phyloP scores from a whole-genome alignment of 1,140 invertebrate genomes.

The Thaumatotibia leucotreta region DNA sequence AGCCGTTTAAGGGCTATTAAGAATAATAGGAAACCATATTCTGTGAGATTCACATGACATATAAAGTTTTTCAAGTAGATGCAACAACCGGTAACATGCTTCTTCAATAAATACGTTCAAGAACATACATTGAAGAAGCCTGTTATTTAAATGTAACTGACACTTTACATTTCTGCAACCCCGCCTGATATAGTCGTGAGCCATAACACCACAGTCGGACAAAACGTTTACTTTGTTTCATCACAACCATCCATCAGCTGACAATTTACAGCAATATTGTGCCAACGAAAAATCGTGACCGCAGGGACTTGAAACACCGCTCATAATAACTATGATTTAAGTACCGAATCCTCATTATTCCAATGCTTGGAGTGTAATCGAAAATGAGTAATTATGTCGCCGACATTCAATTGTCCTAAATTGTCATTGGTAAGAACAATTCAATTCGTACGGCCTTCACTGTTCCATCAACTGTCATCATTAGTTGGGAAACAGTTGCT shows the following conservation, averaged over 20 bases:
- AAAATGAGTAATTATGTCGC: slow-evolving; percentile 50
- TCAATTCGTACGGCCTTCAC: slow-evolving; percentile 24
- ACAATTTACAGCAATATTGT: slow-evolving; percentile 12
- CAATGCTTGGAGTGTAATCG: slow-evolving; percentile 45
- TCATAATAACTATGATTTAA: slow-evolving; percentile 51
- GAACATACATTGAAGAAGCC: no score
- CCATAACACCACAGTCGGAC: slow-evolving; percentile 1
- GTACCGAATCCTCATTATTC: slow-evolving; percentile 51
- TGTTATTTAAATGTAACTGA: no score
- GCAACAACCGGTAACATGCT: no score
- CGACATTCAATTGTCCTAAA: slow-evolving; percentile 55
- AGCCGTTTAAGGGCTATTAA: no score
- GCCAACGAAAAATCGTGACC: slow-evolving; percentile 48
- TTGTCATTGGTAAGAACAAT: slow-evolving; percentile 46
- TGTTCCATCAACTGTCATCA: slow-evolving; percentile 9
- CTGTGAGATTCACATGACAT: no score
- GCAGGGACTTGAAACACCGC: slow-evolving; percentile 34
- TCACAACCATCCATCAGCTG: slow-evolving; percentile 25
- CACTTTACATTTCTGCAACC: neutral
- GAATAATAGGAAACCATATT: no score
- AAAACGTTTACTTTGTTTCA: slow-evolving; percentile 31
- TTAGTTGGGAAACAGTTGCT: slow-evolving; percentile 1
- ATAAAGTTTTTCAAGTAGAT: no score
- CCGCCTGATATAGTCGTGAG: neutral
- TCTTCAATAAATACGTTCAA: no score